A percentile compares a stretch with the other conserved stretches of the same genome.
Conservation (phyloP, 1,140 invertebrate genomes). For the Thaumatotibia leucotreta region DNA sequence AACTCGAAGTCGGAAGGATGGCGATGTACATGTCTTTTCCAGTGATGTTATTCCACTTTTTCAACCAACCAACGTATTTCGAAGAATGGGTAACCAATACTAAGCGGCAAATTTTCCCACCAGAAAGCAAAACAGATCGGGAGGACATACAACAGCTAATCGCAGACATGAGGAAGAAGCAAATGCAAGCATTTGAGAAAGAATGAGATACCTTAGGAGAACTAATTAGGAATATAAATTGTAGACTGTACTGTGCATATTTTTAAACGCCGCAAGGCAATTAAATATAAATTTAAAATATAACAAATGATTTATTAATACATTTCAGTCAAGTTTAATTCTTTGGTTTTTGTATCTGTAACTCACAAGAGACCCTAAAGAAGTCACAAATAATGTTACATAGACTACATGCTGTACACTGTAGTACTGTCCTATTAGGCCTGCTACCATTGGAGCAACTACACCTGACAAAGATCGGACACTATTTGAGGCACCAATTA, state of each 20-base stretch:
- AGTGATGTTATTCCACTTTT: constrained; percentile 88
- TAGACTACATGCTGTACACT: constrained; percentile 66
- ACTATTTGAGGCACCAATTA: constrained; percentile 78
- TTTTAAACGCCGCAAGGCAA: background rate
- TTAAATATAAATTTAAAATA: constrained; percentile 12
- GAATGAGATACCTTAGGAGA: constrained; percentile 23
- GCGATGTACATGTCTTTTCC: constrained; percentile 91
- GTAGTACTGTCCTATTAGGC: constrained; percentile 66
- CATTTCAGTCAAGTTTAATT: constrained; percentile 41
- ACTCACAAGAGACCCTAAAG: constrained; percentile 48
- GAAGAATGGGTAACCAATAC: constrained; percentile 87
- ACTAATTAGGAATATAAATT: constrained; percentile 5
- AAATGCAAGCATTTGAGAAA: constrained; percentile 45
- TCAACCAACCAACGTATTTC: constrained; percentile 90
- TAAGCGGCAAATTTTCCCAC: constrained; percentile 83
- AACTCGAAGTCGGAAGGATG: constrained; percentile 89
- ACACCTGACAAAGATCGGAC: constrained; percentile 75
- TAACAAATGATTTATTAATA: constrained; percentile 20
- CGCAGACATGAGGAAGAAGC: constrained; percentile 76
- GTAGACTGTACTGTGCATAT: background rate
- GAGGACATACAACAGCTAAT: constrained; percentile 79
- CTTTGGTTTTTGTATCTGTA: constrained; percentile 31
- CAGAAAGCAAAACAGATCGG: constrained; percentile 78
- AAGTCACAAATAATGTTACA: constrained; percentile 54
- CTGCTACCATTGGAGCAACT: constrained; percentile 72